Conservation (phyloP, 1,140 invertebrate genomes). For the Bathynomus jamesi region DNA sequence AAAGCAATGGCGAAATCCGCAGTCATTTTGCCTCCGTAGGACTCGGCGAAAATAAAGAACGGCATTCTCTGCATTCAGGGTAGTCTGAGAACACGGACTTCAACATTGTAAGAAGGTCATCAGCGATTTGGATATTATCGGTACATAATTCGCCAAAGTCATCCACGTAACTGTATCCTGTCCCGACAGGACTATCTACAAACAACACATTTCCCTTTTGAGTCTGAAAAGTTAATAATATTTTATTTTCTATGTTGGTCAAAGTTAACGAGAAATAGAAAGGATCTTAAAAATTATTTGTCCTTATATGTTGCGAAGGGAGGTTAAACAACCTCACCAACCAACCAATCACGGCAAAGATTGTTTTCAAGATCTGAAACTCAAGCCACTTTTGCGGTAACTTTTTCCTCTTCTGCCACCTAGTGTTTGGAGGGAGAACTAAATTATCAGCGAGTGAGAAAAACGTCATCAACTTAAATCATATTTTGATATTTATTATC, state of each 20-base stretch:
- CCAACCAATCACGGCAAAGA: too few relatives aligned
- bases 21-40: slow-evolving; percentile 85
- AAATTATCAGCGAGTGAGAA: too few relatives aligned
- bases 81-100: slow-evolving; percentile 54
- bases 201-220: slow-evolving; percentile 63
- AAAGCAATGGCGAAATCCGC: slow-evolving; percentile 58
- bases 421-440: too few relatives aligned
- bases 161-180: slow-evolving; percentile 78
- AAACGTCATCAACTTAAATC: too few relatives aligned
- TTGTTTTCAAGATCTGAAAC: neutral
- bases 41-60: slow-evolving; percentile 73
- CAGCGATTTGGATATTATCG: slow-evolving; percentile 63
- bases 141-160: slow-evolving; percentile 49
- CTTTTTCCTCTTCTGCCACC: too few relatives aligned
- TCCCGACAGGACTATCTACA: slow-evolving; percentile 79
- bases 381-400: too few relatives aligned
- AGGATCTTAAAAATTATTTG: neutral
- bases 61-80: slow-evolving; percentile 61
- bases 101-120: slow-evolving; percentile 66
- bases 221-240: slow-evolving; percentile 12
- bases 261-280: too few relatives aligned
- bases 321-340: neutral
- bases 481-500: too few relatives aligned
- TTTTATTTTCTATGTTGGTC: neutral
- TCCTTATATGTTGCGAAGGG: neutral